Evolutionary conservation across 2,888 invertebrate genomes (phyloP).

Genomic region (Tachina grossa): DNA sequence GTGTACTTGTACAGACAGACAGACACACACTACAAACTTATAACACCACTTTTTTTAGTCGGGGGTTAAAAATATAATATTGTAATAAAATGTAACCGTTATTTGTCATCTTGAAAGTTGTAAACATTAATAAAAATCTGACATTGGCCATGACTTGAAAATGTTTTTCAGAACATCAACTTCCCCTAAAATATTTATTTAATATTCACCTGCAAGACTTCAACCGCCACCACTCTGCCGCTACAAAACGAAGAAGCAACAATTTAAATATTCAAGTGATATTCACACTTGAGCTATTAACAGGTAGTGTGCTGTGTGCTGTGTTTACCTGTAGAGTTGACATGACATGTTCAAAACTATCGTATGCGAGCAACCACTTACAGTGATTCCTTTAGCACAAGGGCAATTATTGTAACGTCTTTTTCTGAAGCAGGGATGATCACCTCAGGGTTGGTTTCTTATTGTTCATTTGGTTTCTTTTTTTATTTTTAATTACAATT

Average conservation of each 20-base stretch:
- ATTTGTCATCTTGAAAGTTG: background rate
- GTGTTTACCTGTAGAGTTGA: conserved; percentile 54
- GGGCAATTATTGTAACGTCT: conserved; percentile 62
- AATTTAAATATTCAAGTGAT: conserved; percentile 67
- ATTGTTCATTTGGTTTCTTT: conserved; percentile 21
- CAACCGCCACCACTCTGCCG: conserved; percentile 15
- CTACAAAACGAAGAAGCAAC: conserved; percentile 27
- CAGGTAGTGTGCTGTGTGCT: conserved; percentile 10
- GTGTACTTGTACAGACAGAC: no score
- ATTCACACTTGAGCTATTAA: conserved; percentile 69
- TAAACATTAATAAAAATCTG: no score
- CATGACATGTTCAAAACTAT: conserved; percentile 28
- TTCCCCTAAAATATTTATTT: conserved; percentile 45
- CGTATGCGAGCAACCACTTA: background rate
- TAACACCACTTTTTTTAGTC: no score
- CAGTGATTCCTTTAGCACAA: conserved; percentile 57
- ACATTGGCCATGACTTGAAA: background rate
- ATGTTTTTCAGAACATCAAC: conserved; percentile 36
- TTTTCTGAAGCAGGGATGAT: conserved; percentile 39
- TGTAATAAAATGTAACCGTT: background rate
- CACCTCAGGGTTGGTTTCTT: conserved; percentile 45
- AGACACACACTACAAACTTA: no score
- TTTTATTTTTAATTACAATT: conserved; percentile 48
- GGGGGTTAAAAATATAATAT: no score
- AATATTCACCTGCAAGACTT: conserved; percentile 68